Evolutionary conservation across 2,888 invertebrate genomes (phyloP).

Genomic region (Dynastes grantii): DNA sequence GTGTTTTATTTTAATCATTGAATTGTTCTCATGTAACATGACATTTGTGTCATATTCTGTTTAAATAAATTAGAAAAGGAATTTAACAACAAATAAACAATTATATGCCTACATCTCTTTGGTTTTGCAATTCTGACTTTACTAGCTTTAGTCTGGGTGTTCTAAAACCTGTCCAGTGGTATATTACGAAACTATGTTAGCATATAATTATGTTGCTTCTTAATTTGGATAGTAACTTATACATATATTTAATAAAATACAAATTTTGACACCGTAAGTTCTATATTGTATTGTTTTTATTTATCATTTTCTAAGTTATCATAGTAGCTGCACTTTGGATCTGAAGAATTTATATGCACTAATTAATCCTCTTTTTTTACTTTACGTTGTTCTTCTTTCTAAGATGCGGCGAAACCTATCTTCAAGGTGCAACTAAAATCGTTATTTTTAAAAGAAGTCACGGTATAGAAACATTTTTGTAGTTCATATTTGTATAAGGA

Average conservation of each 20-base stretch:
- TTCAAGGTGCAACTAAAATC: constrained; percentile 52
- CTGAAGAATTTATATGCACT: constrained; percentile 46
- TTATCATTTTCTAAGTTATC: constrained; percentile 37
- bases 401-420: constrained; percentile 19
- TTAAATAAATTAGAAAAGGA: constrained; percentile 36
- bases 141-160: constrained; percentile 29
- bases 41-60: constrained; percentile 41
- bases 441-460: constrained; percentile 48
- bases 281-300: constrained; percentile 29
- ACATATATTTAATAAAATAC: constrained; percentile 21
- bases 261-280: constrained; percentile 17
- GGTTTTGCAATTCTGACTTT: constrained; percentile 16
- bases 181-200: constrained; percentile 37
- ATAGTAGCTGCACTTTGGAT: constrained; percentile 51
- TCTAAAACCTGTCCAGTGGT: constrained; percentile 12
- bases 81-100: constrained; percentile 28
- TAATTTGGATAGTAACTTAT: constrained; percentile 33
- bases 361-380: constrained; percentile 29
- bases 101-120: constrained; percentile 1
- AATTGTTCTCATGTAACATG: constrained; percentile 29
- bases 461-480: constrained; percentile 55
- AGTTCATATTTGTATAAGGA: constrained; percentile 59
- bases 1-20: constrained; percentile 16
- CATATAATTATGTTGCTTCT: constrained; percentile 38
- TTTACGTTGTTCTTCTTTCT: constrained; percentile 22